A percentile compares a stretch with the other conserved stretches of the same genome.
phyloP scores from a whole-genome alignment of 2,888 invertebrate genomes.

The Gortyna flavago region DNA sequence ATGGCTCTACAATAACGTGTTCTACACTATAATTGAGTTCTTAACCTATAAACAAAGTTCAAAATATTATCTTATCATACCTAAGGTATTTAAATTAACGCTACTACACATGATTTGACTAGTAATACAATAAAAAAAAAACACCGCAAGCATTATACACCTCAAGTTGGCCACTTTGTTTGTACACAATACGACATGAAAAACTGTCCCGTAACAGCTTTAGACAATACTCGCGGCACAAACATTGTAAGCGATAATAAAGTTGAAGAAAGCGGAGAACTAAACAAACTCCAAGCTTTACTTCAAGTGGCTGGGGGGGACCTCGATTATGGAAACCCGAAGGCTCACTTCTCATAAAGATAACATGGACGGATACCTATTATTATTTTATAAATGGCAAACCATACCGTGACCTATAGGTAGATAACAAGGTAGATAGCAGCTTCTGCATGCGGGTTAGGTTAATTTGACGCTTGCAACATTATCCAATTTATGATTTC shows the following conservation, averaged over 20 bases:
- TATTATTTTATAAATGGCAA: background rate
- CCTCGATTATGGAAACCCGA: background rate
- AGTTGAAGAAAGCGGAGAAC: slow-evolving; percentile 61
- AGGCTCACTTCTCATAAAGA: background rate
- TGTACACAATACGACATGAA: slow-evolving; percentile 56
- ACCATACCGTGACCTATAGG: background rate
- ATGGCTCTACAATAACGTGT: background rate
- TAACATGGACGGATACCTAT: background rate
- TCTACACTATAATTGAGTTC: background rate
- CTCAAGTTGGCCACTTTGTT: slow-evolving; percentile 39
- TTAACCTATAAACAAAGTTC: too few species aligned
- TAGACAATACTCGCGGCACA: slow-evolving; percentile 50
- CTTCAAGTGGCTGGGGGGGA: slow-evolving; percentile 49
- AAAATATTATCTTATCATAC: background rate
- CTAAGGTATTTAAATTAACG: background rate
- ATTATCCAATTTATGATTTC: background rate
- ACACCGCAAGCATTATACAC: slow-evolving; percentile 28
- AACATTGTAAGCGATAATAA: slow-evolving; percentile 62
- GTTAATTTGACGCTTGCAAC: background rate
- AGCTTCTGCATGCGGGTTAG: too few species aligned
- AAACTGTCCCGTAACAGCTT: slow-evolving; percentile 60
- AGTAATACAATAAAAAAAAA: slow-evolving; percentile 8
- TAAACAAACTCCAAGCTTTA: slow-evolving; percentile 58
- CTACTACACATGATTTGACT: background rate
- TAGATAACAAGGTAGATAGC: too few species aligned